Base-by-base conservation (phyloP, 2,888 invertebrate genomes). In the Amblyjoppa fuscipennis region DNA sequence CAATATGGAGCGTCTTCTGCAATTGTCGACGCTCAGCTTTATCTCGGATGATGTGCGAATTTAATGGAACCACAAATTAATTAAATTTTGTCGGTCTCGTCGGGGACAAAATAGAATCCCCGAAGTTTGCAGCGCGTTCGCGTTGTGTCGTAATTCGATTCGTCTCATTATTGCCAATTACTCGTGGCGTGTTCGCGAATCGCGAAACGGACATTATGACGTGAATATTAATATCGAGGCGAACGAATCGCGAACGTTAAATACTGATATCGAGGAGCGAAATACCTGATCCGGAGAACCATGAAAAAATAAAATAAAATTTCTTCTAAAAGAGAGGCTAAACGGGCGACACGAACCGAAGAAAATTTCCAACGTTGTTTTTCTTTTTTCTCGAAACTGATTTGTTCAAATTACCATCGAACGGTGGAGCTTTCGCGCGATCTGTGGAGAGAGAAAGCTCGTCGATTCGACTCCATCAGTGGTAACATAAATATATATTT, bases 21-120 rank as follows among this genome's bases (percentile, higher is more conserved):
- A 64, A 64, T 64, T 64, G n/a, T 64, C 64, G 34, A 11, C 16
- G 16, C 64, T 64, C 7, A 5, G 34, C 64, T 64, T 64, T 64
- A 31, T 34, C 34, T 16, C 6, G 64, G 34, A 64, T 64, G 31
- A 28, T 64, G 59, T 28, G 59, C 13, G 2, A 64, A 64, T 64
- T 64, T 34, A 64, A 64, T 34, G 64, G n/a, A 64, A 64, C 28
- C 64, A 34, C 64, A 31, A 64, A 64, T 64, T 64, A 64, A 64
- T 64, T 64, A n/a, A 64, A 16, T 64, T 2, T 16, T 31, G 64
- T 64, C 64, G n/a, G 31, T 31, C 34, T 64, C 64, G 64, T 31
- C 34, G 64, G 28, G 28, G 34, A 7, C 64, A 34, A 64, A 34
- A 64, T 64, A 64, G 64, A 64, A 64, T 64, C 34, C 64, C 31